phyloP scores from a whole-genome alignment of 23 tunicate species.

The Trididemnum nubilum region DNA sequence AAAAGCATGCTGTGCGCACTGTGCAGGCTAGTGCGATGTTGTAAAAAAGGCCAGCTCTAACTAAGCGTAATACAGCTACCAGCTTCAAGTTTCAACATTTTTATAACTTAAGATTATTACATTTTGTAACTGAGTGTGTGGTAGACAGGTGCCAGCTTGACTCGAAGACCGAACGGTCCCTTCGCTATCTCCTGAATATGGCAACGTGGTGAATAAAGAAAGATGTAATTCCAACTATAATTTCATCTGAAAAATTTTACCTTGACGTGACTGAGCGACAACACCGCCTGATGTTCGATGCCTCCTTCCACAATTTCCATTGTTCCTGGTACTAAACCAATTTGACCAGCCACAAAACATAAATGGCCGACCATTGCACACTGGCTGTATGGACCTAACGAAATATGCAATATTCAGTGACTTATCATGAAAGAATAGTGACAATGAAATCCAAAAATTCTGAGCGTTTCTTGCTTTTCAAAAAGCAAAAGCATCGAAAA shows the following conservation, averaged over 20 bases:
- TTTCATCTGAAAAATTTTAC: slow-evolving; percentile 8
- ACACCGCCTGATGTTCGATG: slow-evolving; percentile 40
- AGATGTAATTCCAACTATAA: too few relatives aligned
- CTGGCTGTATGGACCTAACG: slow-evolving; percentile 89
- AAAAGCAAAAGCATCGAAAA: neutral
- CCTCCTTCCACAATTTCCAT: slow-evolving; percentile 70
- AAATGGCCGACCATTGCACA: slow-evolving; percentile 26
- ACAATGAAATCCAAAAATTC: neutral
- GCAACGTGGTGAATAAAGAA: too few relatives aligned
- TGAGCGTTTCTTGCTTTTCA: neutral
- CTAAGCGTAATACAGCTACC: too few relatives aligned
- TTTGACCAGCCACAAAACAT: slow-evolving; percentile 77
- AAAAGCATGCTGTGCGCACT: too few relatives aligned
- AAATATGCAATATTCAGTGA: neutral
- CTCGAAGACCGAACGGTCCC: too few relatives aligned
- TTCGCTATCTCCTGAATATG: too few relatives aligned
- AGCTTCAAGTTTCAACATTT: too few relatives aligned
- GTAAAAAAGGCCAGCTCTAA: too few relatives aligned
- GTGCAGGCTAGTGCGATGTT: too few relatives aligned
- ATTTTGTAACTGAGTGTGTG: too few relatives aligned
- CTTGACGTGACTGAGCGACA: slow-evolving; percentile 76
- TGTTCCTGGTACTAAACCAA: slow-evolving; percentile 73
- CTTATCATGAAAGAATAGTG: neutral
- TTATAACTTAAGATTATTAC: too few relatives aligned
- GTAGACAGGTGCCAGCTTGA: too few relatives aligned